Evolutionary conservation across 2,113 vertebrate species (phyloP), one percentile per base, ranked within the genome.

Genomic region (Raja brachyura): DNA sequence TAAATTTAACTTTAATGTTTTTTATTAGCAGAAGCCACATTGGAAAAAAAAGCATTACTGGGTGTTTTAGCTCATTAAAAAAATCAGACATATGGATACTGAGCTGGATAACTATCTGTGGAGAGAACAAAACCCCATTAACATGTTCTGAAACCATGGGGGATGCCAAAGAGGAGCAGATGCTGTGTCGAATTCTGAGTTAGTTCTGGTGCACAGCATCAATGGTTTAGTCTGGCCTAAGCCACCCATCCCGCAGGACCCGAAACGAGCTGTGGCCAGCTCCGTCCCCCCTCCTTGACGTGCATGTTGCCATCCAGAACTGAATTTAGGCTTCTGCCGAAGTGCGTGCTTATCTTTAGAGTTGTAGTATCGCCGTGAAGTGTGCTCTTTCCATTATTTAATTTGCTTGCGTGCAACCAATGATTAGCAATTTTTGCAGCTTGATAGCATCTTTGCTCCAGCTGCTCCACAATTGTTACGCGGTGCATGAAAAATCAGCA

Each of bases 401-500:
- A 73, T 73, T 54, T 92, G 90, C 33, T 73, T 74, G 66, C 16
- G 20, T 92, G 90, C 48, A 92, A 92, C 66, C 83, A 63, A 63
- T 92, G 90, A 73, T 92, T 92, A 92, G 61, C 28, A 88, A 92
- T 48, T 70, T 48, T 92, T 70, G 68, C 59, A 73, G 39, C 66
- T 92, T 92, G 90, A 92, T 39, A 28, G 90, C 39, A 39, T 39
- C 33, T 39, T 73, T 73, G 68, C 20, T 54, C 4, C 90, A 92
- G 90, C 90, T 92, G 90, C 90, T 92, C 90, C 90, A 90, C n/a
- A 66, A 48, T 63, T 90, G 25, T 90, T 63, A 90, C 31, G 13
- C 33, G 25, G 66, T 48, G n/a, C 90, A 74, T 74, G 18, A 92
- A 68, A 74, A 92, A 74, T 92, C 68, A 54, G 90, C 68, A 74